Evolutionary conservation across 2,113 vertebrate genomes (phyloP).

Genomic region (Thamnophis sirtalis): DNA sequence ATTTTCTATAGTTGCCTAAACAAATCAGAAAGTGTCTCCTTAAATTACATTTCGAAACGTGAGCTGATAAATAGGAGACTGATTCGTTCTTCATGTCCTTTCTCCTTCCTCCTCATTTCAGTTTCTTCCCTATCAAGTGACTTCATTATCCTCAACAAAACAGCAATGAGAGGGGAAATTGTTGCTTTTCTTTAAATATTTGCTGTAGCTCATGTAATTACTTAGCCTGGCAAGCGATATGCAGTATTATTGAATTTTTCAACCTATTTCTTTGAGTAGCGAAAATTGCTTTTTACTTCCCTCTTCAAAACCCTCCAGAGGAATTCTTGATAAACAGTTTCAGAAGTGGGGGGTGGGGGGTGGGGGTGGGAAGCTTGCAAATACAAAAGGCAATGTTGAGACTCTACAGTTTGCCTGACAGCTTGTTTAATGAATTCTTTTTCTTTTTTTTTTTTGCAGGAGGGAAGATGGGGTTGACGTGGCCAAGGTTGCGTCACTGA

Average conservation of each 20-base stretch:
- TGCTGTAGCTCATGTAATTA: conserved; percentile 24
- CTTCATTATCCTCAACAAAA: conserved; percentile 26
- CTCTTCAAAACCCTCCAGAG: conserved; percentile 28
- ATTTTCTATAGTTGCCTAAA: neutral
- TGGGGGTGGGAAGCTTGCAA: neutral
- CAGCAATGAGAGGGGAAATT: conserved; percentile 3
- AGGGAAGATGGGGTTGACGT: neutral
- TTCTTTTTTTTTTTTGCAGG: no score
- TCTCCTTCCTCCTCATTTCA: neutral
- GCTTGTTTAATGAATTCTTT: neutral
- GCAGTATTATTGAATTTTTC: conserved; percentile 25
- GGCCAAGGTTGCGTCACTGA: neutral
- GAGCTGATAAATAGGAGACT: conserved; percentile 1
- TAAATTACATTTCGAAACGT: neutral
- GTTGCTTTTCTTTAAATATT: conserved; percentile 35
- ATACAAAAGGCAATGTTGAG: neutral
- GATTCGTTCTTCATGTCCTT: neutral
- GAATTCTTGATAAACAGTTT: conserved; percentile 17
- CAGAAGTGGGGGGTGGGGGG: neutral
- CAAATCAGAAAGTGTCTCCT: neutral
- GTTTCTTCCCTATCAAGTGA: conserved; percentile 18
- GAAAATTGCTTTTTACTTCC: conserved; percentile 12
- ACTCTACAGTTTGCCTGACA: neutral
- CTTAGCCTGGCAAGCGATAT: conserved; percentile 21
- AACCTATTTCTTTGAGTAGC: conserved; percentile 20